Percentiles rank a stretch among this genome's conserved stretches.
These are phyloP conservation scores for Crax fasciolata DNA, from an alignment of 2,797 vertebrate species.

Conservation along the genomic window DNA sequence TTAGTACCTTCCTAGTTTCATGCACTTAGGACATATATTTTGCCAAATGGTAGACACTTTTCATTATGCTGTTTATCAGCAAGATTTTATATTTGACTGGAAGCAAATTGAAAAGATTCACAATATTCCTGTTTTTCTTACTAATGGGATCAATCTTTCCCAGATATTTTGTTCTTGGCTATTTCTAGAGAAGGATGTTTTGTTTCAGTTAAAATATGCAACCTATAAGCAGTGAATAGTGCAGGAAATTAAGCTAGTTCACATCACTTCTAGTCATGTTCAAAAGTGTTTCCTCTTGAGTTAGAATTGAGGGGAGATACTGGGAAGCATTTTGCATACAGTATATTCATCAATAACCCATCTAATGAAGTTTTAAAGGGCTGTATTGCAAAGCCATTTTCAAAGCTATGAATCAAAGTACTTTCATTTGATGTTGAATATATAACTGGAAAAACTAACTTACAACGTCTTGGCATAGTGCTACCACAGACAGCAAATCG, in stretches of 20 bases:
- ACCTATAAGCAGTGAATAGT: neutral
- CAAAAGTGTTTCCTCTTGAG: neutral
- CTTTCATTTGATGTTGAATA: neutral
- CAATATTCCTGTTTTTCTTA: neutral
- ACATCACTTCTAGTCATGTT: neutral
- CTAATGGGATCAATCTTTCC: neutral
- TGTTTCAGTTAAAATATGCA: neutral
- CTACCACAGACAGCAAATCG: neutral
- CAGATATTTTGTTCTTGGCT: neutral
- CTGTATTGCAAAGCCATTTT: neutral
- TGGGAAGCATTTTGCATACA: neutral
- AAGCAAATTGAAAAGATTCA: neutral
- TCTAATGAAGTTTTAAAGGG: neutral
- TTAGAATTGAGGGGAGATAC: neutral
- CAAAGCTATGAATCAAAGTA: constrained; percentile 10
- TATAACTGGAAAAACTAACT: neutral
- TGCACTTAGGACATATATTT: neutral
- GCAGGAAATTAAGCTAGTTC: neutral
- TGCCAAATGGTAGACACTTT: neutral
- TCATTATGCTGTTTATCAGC: neutral
- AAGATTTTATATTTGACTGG: neutral
- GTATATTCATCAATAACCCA: neutral
- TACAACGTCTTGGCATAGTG: neutral
- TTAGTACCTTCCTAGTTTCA: neutral
- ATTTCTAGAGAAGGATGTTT: neutral